These are phyloP conservation scores for Gymnothorax reevesii DNA, from an alignment of 2,797 vertebrate genomes.

Conservation along the genomic window DNA sequence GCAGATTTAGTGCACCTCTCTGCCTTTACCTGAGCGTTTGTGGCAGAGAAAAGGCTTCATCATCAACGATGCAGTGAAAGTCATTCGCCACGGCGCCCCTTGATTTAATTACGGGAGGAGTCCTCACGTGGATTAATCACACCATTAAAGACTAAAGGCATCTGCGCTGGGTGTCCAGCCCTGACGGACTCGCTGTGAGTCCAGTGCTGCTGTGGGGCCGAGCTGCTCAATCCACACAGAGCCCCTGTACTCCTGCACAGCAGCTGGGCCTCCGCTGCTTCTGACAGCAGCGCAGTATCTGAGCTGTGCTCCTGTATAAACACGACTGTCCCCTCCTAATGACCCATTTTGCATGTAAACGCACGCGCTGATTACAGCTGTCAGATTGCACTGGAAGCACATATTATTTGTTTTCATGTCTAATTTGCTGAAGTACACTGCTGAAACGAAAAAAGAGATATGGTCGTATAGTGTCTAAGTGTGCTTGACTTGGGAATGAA, in stretches of 20 bases:
- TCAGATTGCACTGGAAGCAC: too few species aligned
- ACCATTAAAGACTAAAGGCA: conserved; percentile 44
- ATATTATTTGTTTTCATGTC: too few species aligned
- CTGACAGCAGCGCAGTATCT: too few species aligned
- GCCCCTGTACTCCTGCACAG: not conserved
- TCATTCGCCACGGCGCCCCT: conserved; percentile 45
- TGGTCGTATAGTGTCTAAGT: too few species aligned
- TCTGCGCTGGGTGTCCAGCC: conserved; percentile 38
- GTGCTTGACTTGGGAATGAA: too few species aligned
- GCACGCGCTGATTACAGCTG: too few species aligned
- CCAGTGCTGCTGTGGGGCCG: not conserved
- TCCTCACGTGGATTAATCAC: conserved; percentile 51
- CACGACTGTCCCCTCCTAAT: too few species aligned
- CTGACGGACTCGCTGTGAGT: conserved; percentile 8
- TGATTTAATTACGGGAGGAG: conserved; percentile 43
- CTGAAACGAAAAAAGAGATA: too few species aligned
- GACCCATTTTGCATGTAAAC: too few species aligned
- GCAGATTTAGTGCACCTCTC: conserved; percentile 30
- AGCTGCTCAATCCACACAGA: not conserved
- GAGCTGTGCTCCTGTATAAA: too few species aligned
- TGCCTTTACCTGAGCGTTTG: conserved; percentile 30
- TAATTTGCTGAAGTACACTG: too few species aligned
- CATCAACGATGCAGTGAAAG: conserved; percentile 33
- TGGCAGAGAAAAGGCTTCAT: conserved; percentile 14
- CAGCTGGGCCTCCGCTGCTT: too few species aligned